Conservation (phyloP, 2,888 invertebrate genomes). For the Mythimna impura region DNA sequence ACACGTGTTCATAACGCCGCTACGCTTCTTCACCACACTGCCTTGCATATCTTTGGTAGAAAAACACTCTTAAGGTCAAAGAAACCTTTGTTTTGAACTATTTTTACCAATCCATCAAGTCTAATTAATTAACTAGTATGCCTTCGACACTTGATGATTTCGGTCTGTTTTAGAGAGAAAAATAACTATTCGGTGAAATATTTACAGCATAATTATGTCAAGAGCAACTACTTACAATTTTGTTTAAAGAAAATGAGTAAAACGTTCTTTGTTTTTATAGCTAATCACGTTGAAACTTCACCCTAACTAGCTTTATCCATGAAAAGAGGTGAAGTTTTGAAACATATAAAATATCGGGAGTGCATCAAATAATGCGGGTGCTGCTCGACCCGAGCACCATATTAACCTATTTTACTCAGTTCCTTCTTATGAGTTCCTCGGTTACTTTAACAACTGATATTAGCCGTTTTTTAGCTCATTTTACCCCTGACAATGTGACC, state of each 20-base stretch:
- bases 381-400: slow-evolving; percentile 25
- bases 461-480: slow-evolving; percentile 18
- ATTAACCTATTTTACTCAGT: slow-evolving; percentile 51
- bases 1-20: no score
- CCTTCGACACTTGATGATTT: no score
- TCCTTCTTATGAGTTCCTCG: slow-evolving; percentile 24
- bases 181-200: not conserved
- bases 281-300: slow-evolving; percentile 18
- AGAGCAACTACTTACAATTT: no score
- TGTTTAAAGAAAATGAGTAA: not conserved
- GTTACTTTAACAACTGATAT: slow-evolving; percentile 32
- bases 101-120: no score
- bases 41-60: no score
- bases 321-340: slow-evolving; percentile 35
- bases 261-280: slow-evolving; percentile 17
- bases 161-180: not conserved
- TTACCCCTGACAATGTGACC: slow-evolving; percentile 10
- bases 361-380: slow-evolving; percentile 52
- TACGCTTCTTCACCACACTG: no score
- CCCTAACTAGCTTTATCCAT: slow-evolving; percentile 3
- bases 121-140: no score
- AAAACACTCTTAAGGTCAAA: no score
- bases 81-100: no score
- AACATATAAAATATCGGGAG: slow-evolving; percentile 46
- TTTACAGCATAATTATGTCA: not conserved